These are phyloP conservation scores for Patella ulyssiponensis DNA, from an alignment of 2,888 invertebrate species.

Conservation along the genomic window DNA sequence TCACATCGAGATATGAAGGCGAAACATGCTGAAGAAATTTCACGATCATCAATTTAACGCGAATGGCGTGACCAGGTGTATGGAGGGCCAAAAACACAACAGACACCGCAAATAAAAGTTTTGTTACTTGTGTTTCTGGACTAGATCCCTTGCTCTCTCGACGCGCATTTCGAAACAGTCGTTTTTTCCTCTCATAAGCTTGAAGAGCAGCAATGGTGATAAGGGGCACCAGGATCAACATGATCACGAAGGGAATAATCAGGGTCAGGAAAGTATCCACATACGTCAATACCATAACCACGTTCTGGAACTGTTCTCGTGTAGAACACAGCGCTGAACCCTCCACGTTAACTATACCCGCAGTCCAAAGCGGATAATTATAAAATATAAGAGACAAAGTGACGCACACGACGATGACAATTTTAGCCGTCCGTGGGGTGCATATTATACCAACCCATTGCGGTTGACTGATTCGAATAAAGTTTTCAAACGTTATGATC, in stretches of 20 bases:
- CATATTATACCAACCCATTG: constrained; percentile 22
- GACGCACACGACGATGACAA: constrained; percentile 12
- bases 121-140: constrained; percentile 28
- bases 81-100: constrained; percentile 30
- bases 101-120: constrained; percentile 29
- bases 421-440: constrained; percentile 21
- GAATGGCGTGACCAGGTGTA: constrained; percentile 26
- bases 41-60: constrained; percentile 22
- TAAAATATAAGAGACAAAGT: constrained; percentile 24
- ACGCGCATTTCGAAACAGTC: not conserved
- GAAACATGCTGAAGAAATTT: not conserved
- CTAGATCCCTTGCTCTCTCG: not conserved
- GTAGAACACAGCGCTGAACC: constrained; percentile 14
- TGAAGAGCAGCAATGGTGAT: constrained; percentile 25
- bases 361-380: constrained; percentile 29
- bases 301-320: constrained; percentile 8
- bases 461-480: constrained; percentile 33
- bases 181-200: constrained; percentile 24
- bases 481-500: constrained; percentile 36
- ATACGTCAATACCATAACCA: constrained; percentile 25
- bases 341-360: constrained; percentile 9
- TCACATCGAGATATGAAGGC: constrained; percentile 13
- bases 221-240: constrained; percentile 23
- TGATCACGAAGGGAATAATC: constrained; percentile 24
- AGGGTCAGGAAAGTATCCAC: constrained; percentile 31